Conservation (phyloP, 1,140 invertebrate species). For the Anadara kagoshimensis region DNA sequence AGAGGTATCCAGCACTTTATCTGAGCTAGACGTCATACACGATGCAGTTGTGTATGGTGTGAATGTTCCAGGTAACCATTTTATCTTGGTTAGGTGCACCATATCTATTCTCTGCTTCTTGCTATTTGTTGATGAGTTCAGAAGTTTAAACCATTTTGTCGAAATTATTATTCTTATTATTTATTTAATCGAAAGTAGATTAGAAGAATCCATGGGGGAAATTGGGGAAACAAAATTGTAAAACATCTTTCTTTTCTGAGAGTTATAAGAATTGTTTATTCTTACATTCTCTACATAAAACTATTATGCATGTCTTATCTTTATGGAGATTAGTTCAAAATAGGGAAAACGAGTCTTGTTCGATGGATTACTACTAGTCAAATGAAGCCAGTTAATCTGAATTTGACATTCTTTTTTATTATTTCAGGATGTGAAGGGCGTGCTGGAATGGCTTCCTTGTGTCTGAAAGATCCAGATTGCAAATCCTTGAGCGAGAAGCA, state of each 20-base stretch:
- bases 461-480: conserved; percentile 16
- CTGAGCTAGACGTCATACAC: conserved; percentile 77
- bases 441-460: conserved; percentile 58
- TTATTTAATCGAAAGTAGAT: not conserved
- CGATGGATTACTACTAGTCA: too few relatives aligned
- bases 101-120: not conserved
- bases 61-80: conserved; percentile 78
- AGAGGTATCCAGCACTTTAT: conserved; percentile 87
- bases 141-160: too few relatives aligned
- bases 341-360: too few relatives aligned
- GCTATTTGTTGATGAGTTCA: not conserved
- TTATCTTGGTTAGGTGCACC: too few relatives aligned
- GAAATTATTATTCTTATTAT: too few relatives aligned
- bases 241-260: not conserved
- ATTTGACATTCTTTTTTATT: not conserved
- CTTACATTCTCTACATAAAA: too few relatives aligned
- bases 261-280: too few relatives aligned
- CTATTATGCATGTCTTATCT: too few relatives aligned
- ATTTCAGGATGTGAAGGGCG: conserved; percentile 56
- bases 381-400: too few relatives aligned
- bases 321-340: too few relatives aligned
- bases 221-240: not conserved
- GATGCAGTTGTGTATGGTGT: conserved; percentile 96
- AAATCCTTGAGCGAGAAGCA: not conserved
- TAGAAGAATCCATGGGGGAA: not conserved